Conservation (phyloP, 2,888 invertebrate genomes). For the Phragmatobia fuliginosa region DNA sequence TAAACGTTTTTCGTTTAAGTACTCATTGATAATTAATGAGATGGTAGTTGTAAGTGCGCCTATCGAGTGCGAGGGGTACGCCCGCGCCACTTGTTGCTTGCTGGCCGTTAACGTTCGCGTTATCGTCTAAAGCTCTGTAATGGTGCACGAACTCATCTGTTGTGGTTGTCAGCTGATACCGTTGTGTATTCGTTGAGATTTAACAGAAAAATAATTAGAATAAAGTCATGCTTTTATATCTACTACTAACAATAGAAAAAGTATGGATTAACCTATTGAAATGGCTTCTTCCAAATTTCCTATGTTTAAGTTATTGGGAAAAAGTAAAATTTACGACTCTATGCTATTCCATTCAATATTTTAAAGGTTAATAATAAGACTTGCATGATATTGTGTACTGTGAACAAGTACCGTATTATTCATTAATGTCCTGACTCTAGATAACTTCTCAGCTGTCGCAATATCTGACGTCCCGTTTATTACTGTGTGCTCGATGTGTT, state of each 20-base stretch:
- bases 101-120: neutral
- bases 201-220: no score
- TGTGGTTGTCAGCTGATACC: neutral
- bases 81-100: conserved; percentile 13
- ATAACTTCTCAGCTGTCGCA: neutral
- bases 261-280: no score
- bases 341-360: neutral
- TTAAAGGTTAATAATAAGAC: neutral
- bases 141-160: neutral
- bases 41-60: neutral
- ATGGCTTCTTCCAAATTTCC: no score
- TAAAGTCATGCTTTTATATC: no score
- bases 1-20: neutral
- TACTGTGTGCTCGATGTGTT: neutral
- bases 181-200: no score
- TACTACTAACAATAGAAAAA: no score
- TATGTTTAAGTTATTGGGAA: neutral
- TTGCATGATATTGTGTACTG: neutral
- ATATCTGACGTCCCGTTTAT: neutral
- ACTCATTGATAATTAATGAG: neutral
- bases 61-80: neutral
- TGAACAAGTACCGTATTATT: neutral
- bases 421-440: neutral
- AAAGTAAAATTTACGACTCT: neutral
- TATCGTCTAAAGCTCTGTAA: neutral